Conservation (phyloP, 2,113 vertebrate species). For the Larimichthys polyactis region DNA sequence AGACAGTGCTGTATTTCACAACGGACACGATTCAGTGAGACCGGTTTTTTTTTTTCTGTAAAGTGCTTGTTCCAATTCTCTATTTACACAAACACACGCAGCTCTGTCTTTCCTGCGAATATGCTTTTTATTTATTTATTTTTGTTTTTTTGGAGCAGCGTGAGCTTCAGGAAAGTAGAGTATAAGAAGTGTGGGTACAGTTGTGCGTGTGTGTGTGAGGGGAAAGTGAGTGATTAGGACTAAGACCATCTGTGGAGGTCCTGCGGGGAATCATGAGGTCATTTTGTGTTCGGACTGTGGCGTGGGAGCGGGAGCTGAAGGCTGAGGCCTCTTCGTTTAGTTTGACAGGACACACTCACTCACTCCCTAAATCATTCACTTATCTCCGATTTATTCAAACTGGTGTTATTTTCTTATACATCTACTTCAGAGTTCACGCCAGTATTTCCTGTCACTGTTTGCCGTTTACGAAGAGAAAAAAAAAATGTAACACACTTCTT, state of each 20-base stretch:
- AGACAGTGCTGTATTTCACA: conserved; percentile 2
- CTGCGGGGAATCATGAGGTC: conserved; percentile 64
- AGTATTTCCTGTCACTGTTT: background rate
- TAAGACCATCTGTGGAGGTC: conserved; percentile 50
- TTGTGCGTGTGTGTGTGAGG: background rate
- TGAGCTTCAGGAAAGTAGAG: conserved; percentile 5
- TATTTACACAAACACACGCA: conserved; percentile 2
- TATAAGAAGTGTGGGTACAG: conserved; percentile 18
- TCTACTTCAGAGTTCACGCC: background rate
- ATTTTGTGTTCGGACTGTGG: conserved; percentile 46
- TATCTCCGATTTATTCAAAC: conserved; percentile 40
- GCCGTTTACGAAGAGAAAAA: background rate
- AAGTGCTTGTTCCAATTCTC: background rate
- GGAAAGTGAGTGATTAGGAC: conserved; percentile 19
- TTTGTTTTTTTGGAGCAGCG: background rate
- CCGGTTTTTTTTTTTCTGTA: background rate
- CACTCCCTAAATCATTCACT: conserved; percentile 7
- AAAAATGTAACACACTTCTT: background rate
- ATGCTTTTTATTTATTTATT: background rate
- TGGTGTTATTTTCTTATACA: background rate
- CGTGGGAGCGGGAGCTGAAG: conserved; percentile 58
- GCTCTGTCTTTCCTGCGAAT: background rate
- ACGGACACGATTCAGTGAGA: background rate
- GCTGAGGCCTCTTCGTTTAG: conserved; percentile 27
- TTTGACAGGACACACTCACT: conserved; percentile 49